phyloP scores from a whole-genome alignment of 1,140 invertebrate genomes.

The Pachypsylla venusta region DNA sequence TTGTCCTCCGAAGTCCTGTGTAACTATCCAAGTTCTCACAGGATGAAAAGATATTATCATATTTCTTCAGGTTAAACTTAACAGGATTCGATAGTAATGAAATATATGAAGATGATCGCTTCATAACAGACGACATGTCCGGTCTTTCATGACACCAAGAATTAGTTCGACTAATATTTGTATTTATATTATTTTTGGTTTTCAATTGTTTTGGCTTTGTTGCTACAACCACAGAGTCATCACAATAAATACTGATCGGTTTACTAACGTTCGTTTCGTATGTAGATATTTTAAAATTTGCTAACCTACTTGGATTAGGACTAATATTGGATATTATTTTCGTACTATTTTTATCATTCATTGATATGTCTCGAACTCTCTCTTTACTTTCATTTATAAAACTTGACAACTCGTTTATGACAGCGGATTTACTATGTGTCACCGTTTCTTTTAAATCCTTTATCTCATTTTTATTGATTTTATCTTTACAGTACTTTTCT shows the following conservation, averaged over 20 bases:
- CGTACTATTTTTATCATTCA: not conserved
- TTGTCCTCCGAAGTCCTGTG: slow-evolving; percentile 18
- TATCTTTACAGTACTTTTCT: not conserved
- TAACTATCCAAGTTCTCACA: not conserved
- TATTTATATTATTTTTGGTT: not conserved
- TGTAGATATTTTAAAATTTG: not conserved
- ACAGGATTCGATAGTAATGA: not conserved
- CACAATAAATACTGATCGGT: not conserved
- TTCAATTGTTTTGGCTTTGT: not conserved
- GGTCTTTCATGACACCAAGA: not conserved
- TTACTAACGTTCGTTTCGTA: not conserved
- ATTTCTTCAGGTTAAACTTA: not conserved
- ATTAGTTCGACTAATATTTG: not conserved
- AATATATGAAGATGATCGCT: not conserved
- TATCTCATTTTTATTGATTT: not conserved
- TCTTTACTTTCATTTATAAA: not conserved
- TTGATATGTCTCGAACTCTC: not conserved
- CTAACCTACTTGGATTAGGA: not conserved
- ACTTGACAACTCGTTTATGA: not conserved
- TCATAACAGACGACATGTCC: not conserved
- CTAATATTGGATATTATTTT: not conserved
- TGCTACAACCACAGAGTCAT: not conserved
- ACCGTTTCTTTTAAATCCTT: not conserved
- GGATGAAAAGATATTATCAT: not conserved
- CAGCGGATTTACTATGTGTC: not conserved